A percentile compares a stretch with the other conserved stretches of the same genome.
Evolutionary conservation across 1,140 invertebrate species (phyloP).

Genomic region (Penaeus indicus): DNA sequence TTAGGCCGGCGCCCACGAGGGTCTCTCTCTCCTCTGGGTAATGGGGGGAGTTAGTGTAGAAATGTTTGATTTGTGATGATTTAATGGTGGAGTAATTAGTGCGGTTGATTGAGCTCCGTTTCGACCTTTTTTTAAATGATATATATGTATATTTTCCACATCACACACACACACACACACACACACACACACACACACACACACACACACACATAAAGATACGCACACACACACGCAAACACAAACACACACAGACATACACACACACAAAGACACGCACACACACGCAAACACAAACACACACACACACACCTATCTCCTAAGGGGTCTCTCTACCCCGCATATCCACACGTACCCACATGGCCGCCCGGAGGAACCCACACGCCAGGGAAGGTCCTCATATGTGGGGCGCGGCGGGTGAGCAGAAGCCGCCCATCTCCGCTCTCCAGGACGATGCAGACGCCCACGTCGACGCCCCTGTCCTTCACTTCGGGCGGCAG

Average conservation of each 20-base stretch:
- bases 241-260: no score
- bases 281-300: not conserved
- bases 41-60: no score
- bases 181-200: no score
- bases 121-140: no score
- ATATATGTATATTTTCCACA: no score
- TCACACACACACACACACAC: no score
- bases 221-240: no score
- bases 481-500: constrained; percentile 33
- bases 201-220: no score
- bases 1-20: constrained; percentile 68
- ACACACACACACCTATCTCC: not conserved
- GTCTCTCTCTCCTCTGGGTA: constrained; percentile 62
- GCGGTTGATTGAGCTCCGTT: no score
- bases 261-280: not conserved
- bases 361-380: constrained; percentile 72
- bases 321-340: not conserved
- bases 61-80: no score
- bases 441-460: constrained; percentile 69
- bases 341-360: constrained; percentile 65
- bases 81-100: no score
- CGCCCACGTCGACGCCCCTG: constrained; percentile 70
- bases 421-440: constrained; percentile 70
- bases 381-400: constrained; percentile 71
- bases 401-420: constrained; percentile 69